Evolutionary conservation across 2,797 vertebrate species (phyloP), one percentile per base, ranked within the genome.

Genomic region (Propithecus perrieri): DNA sequence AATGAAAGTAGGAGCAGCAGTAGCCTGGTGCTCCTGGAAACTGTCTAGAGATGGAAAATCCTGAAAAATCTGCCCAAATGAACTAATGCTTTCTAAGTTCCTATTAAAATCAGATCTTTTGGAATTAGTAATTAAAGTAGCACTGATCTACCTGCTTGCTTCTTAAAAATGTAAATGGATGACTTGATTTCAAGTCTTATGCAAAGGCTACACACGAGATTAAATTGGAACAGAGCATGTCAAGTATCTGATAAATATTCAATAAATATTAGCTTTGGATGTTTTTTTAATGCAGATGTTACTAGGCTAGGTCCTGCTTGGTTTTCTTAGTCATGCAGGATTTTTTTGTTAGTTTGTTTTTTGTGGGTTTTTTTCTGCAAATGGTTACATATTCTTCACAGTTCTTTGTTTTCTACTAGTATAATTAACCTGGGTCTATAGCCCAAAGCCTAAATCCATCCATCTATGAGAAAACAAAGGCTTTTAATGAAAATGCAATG

Each of bases 21-120:
- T 2, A 74, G 50, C 50, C 48, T 71, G 26, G 46, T 67, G 24
- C 28, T 86, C 72, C 75, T 67, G 7, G 11, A 84, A 93, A 89
- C 48, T 61, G 17, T 83, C 61, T 53, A 20, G 48, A 92, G 53
- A 46, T 17, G 28, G 50, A 59, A n/a, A 72, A 72, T 85, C 38
- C 85, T 94, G 48, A 87, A 93, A 91, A 28, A 65, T 55, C 43
- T 90, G 48, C 55, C 61, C 79, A 24, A 30, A 65, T 46, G 33
- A 75, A 50, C 17, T 85, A 41, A 93, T 2, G 59, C 55, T 76
- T 76, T 35, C 67, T 76, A 91, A 57, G 67, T 81, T 90, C 85
- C 89, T 55, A 57, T 50, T 71, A 88, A 94, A 86, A 78, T 78
- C 38, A 85, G 83, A 65, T 69, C 33, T 97, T 94, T 55, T 85